phyloP scores from a whole-genome alignment of 2,113 vertebrate species.

The Delphinus delphis region DNA sequence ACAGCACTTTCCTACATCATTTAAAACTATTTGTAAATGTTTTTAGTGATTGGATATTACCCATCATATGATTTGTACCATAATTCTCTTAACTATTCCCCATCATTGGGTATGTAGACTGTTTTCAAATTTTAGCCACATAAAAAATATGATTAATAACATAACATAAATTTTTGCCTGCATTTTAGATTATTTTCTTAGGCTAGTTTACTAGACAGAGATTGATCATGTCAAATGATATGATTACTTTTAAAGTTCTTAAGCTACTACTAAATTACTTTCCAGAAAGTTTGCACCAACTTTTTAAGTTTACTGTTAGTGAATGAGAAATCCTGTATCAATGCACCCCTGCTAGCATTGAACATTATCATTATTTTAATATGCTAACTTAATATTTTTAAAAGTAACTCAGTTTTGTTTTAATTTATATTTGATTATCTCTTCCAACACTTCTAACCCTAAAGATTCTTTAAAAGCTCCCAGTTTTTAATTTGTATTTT shows the following conservation, averaged over 20 bases:
- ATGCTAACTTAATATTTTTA: not conserved
- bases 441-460: not conserved
- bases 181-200: constrained; percentile 21
- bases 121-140: constrained; percentile 7
- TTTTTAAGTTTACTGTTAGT: not conserved
- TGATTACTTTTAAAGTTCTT: constrained; percentile 3
- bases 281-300: not conserved
- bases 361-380: constrained; percentile 49
- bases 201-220: not conserved
- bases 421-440: constrained; percentile 11
- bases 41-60: not conserved
- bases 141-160: not conserved
- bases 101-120: not conserved
- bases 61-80: not conserved
- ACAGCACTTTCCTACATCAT: not conserved
- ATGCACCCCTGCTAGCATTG: not conserved
- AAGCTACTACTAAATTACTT: not conserved
- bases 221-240: not conserved
- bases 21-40: constrained; percentile 23
- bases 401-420: constrained; percentile 27
- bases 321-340: not conserved
- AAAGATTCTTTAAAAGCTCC: not conserved
- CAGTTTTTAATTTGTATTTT: not conserved
- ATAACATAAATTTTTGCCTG: not conserved
- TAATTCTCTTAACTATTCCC: not conserved